Conservation (phyloP, 2,797 vertebrate species). For the Lepilemur septentrionalis region DNA sequence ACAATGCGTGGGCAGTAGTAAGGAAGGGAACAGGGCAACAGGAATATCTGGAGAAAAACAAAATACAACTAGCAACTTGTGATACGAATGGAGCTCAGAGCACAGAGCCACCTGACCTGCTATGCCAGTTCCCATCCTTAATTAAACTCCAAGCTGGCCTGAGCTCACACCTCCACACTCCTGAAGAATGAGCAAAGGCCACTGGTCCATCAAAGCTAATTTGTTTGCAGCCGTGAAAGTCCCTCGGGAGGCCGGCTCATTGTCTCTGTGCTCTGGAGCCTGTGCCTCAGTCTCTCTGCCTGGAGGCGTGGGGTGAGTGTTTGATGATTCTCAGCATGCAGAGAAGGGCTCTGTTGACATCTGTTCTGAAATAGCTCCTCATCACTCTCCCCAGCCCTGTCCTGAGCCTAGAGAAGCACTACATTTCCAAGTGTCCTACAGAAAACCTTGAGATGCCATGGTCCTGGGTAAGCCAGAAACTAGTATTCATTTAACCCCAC, state of each 20-base stretch:
- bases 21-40: not conserved
- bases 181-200: conserved; percentile 52
- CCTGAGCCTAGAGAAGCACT: not conserved
- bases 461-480: not conserved
- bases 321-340: conserved; percentile 54
- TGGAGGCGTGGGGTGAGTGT: not conserved
- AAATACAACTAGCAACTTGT: not conserved
- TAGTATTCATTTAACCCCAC: not conserved
- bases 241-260: not conserved
- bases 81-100: not conserved
- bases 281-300: conserved; percentile 28
- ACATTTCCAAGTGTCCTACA: conserved; percentile 54
- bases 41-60: conserved; percentile 29
- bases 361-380: conserved; percentile 57
- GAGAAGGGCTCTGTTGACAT: conserved; percentile 58
- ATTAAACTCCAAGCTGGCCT: conserved; percentile 43
- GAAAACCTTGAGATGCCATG: conserved; percentile 60
- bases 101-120: not conserved
- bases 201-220: conserved; percentile 39
- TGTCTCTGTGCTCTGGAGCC: not conserved
- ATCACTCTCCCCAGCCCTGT: conserved; percentile 13
- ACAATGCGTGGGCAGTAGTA: not conserved
- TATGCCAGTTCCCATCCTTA: conserved; percentile 53
- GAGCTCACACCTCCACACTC: not conserved
- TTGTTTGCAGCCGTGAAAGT: not conserved